phyloP scores from a whole-genome alignment of 64 coral and sea anemone species.

The Pocillopora damicornis region DNA sequence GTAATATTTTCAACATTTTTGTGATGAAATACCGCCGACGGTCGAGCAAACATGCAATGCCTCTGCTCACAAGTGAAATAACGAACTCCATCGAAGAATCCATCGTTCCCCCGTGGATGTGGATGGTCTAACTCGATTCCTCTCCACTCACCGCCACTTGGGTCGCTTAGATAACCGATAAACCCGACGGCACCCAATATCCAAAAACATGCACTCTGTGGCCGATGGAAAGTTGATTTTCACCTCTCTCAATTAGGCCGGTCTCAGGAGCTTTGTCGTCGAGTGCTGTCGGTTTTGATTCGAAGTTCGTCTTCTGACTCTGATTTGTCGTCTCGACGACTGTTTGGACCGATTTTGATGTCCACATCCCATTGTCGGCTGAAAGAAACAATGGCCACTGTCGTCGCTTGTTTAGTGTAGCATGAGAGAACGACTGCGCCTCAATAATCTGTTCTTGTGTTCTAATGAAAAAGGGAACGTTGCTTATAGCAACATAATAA shows the following conservation, averaged over 20 bases:
- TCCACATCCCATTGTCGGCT: constrained; percentile 10
- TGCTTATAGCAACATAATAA: no score
- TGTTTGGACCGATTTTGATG: constrained; percentile 29
- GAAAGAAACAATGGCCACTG: neutral
- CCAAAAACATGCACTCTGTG: constrained; percentile 61
- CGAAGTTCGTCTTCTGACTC: neutral
- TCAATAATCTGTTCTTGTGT: no score
- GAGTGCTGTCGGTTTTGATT: neutral
- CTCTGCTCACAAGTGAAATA: constrained; percentile 59
- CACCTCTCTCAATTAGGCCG: neutral
- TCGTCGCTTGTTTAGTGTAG: no score
- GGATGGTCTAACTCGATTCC: constrained; percentile 65
- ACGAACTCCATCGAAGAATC: constrained; percentile 30
- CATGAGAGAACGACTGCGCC: no score
- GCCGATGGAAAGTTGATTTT: constrained; percentile 29
- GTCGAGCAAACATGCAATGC: constrained; percentile 62
- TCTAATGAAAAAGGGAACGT: no score
- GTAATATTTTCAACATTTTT: constrained; percentile 1
- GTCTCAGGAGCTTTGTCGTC: neutral
- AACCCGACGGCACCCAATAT: constrained; percentile 64
- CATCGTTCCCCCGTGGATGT: constrained; percentile 59
- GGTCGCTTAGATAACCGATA: constrained; percentile 43
- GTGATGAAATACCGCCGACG: constrained; percentile 41
- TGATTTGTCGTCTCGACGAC: neutral
- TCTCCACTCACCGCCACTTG: constrained; percentile 60